Base-by-base conservation (phyloP, 2,888 invertebrate genomes). In the Junonia oenone region DNA sequence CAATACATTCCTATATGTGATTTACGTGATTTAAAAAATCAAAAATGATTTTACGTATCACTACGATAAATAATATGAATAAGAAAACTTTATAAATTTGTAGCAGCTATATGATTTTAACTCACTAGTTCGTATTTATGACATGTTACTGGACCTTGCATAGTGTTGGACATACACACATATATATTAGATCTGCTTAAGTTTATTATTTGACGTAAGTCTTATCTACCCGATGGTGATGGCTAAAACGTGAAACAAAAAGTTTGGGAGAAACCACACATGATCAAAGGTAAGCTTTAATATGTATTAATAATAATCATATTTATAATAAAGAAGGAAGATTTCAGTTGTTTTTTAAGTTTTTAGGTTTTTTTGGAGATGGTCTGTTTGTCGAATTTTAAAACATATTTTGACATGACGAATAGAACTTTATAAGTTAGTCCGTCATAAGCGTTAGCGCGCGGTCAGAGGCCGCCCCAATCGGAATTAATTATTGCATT, bases 211-310 rank as follows among this genome's bases (percentile, higher is more conserved):
- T 43, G 43, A 43, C 43, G 43, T 17, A 58, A 55, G 58, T 55
- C 47, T 46, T 58, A 58, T 58, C 58, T 55, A 13, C 51, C 11
- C 13, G 29, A 47, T 43, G 43, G 45, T 43, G 57, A 54, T 46
- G 51, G 47, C 46, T 33, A 58, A 46, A 48, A 46, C 55, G 58
- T 58, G 51, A 55, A 47, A 11, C 11, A 29, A 19, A 45, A 43
- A 33, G 29, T 19, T 14, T 4, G 46, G 22, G 54, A 47, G 40
- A 13, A n/a, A 27, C 31, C 19, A 38, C 46, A 58, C 57, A 0
- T 46, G 35, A 9, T 31, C 29, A 19, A 4, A 3, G 15, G 22
- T 26, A 1, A 15, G n/a, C n/a, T n/a, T n/a, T n/a, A n/a, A n/a
- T n/a, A n/a, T n/a, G n/a, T 37, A 33, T 33, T n/a, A n/a, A 31